Evolutionary conservation across 1,140 invertebrate genomes (phyloP).

Genomic region (Achatina immaculata): DNA sequence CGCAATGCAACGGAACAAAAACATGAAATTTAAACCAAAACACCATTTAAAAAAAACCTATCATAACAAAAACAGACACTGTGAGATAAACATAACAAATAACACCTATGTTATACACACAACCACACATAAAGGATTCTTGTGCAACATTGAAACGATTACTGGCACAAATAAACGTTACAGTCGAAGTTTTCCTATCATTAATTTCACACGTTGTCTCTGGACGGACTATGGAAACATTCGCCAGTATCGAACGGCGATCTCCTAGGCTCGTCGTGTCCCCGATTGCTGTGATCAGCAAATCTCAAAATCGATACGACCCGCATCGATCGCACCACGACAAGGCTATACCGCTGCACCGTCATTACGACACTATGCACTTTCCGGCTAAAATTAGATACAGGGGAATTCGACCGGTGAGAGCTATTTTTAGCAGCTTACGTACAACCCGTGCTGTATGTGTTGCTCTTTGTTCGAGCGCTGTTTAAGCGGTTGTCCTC

Average conservation of each 20-base stretch:
- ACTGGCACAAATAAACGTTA: neutral
- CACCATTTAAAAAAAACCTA: neutral
- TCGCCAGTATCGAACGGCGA: conserved; percentile 3
- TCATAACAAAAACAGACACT: neutral
- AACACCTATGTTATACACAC: neutral
- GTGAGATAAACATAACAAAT: neutral
- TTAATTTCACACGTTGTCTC: neutral
- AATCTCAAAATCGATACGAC: neutral
- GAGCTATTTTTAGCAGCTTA: neutral
- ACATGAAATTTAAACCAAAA: neutral
- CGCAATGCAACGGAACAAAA: neutral
- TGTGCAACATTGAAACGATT: neutral
- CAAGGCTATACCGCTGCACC: neutral
- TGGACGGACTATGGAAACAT: neutral
- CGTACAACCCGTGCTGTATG: neutral
- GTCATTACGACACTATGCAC: neutral
- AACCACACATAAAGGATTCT: neutral
- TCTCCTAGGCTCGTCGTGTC: neutral
- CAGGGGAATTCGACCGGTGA: conserved; percentile 13
- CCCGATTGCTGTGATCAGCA: conserved; percentile 14
- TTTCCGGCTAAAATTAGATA: neutral
- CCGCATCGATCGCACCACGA: neutral
- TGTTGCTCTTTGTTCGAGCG: no score
- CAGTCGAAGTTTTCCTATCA: neutral
- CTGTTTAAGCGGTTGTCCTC: no score